Percentiles rank a stretch among this genome's conserved stretches.
phyloP scores from a whole-genome alignment of 2,113 vertebrate species.

The Anguilla japonica region DNA sequence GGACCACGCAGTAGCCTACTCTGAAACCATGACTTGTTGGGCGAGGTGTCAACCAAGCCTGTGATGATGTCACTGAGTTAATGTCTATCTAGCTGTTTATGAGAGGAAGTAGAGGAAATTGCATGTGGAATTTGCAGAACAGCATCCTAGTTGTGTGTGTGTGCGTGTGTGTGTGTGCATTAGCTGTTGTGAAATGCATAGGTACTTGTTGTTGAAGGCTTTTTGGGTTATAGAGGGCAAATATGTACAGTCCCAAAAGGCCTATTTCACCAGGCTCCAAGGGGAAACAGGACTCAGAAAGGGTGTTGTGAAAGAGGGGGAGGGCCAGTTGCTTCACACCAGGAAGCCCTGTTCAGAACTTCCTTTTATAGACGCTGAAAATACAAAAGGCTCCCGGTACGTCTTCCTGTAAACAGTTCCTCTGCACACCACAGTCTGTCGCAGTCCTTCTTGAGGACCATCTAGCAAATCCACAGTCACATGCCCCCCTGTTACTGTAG shows the following conservation, averaged over 20 bases:
- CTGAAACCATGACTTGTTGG: not conserved
- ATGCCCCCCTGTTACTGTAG: not conserved
- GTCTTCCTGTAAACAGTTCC: constrained; percentile 77
- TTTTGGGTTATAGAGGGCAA: not conserved
- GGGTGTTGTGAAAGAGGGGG: constrained; percentile 1
- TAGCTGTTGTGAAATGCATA: not conserved
- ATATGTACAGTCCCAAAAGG: not conserved
- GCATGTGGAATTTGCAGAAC: not conserved
- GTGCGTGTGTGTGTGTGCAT: not conserved
- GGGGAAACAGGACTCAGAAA: not conserved
- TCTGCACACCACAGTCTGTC: not conserved
- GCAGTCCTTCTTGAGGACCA: not conserved
- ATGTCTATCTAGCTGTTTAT: not conserved
- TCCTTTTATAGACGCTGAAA: constrained; percentile 74
- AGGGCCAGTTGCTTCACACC: constrained; percentile 54
- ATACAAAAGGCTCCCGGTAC: constrained; percentile 69
- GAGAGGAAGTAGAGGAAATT: constrained; percentile 15
- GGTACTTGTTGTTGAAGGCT: not conserved
- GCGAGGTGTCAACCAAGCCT: not conserved
- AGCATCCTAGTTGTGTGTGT: not conserved
- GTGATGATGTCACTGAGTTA: not conserved
- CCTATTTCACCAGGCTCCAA: not conserved
- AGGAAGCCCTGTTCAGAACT: constrained; percentile 70
- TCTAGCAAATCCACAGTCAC: not conserved
- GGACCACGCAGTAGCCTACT: not conserved